A percentile compares a stretch with the other conserved stretches of the same genome.
Conservation (phyloP, 2,888 invertebrate species). For the Phania funesta region DNA sequence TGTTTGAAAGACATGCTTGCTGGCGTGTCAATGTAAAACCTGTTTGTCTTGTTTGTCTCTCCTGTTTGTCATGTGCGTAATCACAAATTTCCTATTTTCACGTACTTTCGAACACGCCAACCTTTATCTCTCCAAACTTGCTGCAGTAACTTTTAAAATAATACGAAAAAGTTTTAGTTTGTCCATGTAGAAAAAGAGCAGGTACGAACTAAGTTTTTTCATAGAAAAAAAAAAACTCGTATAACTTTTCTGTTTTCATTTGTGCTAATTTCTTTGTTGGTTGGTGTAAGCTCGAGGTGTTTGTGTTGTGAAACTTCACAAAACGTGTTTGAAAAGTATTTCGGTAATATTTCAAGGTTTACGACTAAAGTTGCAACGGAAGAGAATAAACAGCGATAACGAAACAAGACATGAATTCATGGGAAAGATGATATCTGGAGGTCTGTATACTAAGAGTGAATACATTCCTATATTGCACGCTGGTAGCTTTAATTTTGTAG, state of each 20-base stretch:
- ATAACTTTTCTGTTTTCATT: constrained; percentile 40
- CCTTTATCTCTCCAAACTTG: constrained; percentile 14
- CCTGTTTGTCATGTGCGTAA: constrained; percentile 44
- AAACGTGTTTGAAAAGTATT: constrained; percentile 56
- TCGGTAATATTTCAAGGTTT: constrained; percentile 29
- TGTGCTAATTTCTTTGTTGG: constrained; percentile 28
- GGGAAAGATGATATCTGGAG: not conserved
- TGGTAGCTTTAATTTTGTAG: too few relatives aligned
- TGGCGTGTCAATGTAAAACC: not conserved
- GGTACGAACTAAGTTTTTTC: constrained; percentile 25
- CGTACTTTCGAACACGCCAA: constrained; percentile 50
- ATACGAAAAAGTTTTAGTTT: constrained; percentile 55
- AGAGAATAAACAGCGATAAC: not conserved
- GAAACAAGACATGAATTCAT: not conserved
- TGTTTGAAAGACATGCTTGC: not conserved
- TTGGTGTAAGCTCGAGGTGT: constrained; percentile 6
- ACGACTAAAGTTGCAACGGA: not conserved
- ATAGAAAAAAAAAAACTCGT: not conserved
- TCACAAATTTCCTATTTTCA: constrained; percentile 52
- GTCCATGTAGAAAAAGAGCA: constrained; percentile 37
- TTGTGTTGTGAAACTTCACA: constrained; percentile 28
- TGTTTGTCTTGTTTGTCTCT: constrained; percentile 3
- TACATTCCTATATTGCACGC: too few relatives aligned
- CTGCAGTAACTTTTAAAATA: constrained; percentile 21
- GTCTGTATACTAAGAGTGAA: too few relatives aligned